These are phyloP conservation scores for Lepidothrix coronata DNA, from an alignment of 2,113 vertebrate species.

Conservation along the genomic window DNA sequence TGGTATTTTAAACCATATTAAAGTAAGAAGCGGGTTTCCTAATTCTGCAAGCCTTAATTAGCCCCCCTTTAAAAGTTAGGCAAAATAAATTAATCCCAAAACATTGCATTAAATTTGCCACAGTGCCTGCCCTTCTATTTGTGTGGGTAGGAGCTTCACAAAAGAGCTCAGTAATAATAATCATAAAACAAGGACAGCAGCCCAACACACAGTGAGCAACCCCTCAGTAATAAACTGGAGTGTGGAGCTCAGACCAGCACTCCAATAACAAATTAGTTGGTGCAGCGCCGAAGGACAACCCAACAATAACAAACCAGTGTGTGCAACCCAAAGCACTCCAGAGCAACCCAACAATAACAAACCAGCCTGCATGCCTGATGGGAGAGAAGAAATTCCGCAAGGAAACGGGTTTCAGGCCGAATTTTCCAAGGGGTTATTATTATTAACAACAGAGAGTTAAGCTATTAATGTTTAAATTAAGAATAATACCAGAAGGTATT, in stretches of 20 bases:
- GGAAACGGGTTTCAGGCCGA: conserved; percentile 47
- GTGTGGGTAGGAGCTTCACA: conserved; percentile 43
- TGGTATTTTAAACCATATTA: conserved; percentile 25
- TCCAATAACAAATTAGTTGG: conserved; percentile 65
- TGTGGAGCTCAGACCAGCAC: conserved; percentile 35
- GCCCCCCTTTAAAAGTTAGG: neutral
- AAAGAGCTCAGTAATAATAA: conserved; percentile 44
- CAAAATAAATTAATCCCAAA: conserved; percentile 20
- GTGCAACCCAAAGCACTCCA: conserved; percentile 50
- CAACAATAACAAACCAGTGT: conserved; percentile 69
- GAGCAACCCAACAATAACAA: conserved; percentile 69
- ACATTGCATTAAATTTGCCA: conserved; percentile 21
- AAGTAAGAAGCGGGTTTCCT: conserved; percentile 20
- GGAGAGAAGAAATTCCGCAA: conserved; percentile 58
- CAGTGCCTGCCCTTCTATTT: conserved; percentile 17
- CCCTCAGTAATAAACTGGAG: conserved; percentile 30
- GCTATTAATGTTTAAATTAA: conserved; percentile 62
- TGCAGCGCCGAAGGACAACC: conserved; percentile 34
- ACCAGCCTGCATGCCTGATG: conserved; percentile 43
- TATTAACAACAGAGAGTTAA: conserved; percentile 65
- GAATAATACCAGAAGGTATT: conserved; percentile 46
- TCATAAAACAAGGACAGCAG: conserved; percentile 22
- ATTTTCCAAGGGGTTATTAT: conserved; percentile 64
- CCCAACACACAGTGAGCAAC: neutral
- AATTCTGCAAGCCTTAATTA: conserved; percentile 41